Percentiles rank a stretch among this genome's conserved stretches.
phyloP scores from a whole-genome alignment of 1,140 invertebrate species.

The Cydia strobilella region DNA sequence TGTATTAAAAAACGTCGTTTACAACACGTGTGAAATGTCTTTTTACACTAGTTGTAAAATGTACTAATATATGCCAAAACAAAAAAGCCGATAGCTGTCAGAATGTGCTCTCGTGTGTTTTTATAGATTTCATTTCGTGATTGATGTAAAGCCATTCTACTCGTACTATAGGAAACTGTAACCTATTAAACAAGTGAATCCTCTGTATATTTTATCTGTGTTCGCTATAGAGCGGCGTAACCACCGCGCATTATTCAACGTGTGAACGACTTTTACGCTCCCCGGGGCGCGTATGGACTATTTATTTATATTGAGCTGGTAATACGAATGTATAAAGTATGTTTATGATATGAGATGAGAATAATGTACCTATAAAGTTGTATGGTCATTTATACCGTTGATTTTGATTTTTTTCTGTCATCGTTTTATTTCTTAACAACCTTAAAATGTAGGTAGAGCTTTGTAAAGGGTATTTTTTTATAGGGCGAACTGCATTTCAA shows the following conservation, averaged over 20 bases:
- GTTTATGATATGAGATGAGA: background rate
- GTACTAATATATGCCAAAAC: no score
- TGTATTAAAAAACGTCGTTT: no score
- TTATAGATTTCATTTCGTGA: background rate
- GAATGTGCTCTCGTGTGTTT: background rate
- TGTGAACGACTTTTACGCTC: slow-evolving; percentile 16
- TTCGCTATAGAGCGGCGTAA: slow-evolving; percentile 3
- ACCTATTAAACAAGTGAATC: slow-evolving; percentile 11
- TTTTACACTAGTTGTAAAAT: no score
- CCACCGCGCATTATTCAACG: slow-evolving; percentile 25
- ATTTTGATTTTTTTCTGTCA: no score
- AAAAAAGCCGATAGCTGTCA: no score
- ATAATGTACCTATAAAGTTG: no score
- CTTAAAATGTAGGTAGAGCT: no score
- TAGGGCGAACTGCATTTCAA: no score
- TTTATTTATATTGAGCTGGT: slow-evolving; percentile 2
- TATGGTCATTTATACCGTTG: no score
- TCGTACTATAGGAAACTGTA: slow-evolving; percentile 1
- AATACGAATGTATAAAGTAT: background rate
- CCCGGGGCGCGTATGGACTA: background rate
- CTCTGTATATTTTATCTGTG: background rate
- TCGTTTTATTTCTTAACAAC: no score
- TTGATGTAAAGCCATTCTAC: background rate
- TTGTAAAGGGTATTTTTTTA: no score
- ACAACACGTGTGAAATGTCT: no score